These are phyloP conservation scores for Aurelia sp. DNA, from an alignment of 30 jellyfish, hydroid and myxozoan species.

Conservation along the genomic window DNA sequence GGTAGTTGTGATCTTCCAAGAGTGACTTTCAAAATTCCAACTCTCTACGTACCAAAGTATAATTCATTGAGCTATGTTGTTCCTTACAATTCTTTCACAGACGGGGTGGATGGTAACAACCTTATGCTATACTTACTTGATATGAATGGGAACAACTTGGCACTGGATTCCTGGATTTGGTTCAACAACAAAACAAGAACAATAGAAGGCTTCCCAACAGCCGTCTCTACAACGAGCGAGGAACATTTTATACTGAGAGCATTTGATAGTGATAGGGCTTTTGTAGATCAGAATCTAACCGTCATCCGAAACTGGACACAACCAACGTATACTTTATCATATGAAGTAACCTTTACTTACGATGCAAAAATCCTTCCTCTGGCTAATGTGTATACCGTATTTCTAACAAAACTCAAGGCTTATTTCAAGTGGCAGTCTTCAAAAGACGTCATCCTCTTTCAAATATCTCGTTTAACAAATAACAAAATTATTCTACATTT, in stretches of 20 bases:
- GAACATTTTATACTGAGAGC: slow-evolving; percentile 55
- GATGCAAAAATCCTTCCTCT: slow-evolving; percentile 11
- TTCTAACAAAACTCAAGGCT: slow-evolving; percentile 40
- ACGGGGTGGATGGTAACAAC: slow-evolving; percentile 52
- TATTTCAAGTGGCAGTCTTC: slow-evolving; percentile 47
- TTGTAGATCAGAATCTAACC: slow-evolving; percentile 63
- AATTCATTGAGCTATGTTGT: slow-evolving; percentile 51
- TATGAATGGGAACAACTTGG: slow-evolving; percentile 46
- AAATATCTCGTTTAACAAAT: slow-evolving; percentile 30
- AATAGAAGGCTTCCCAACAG: slow-evolving; percentile 83
- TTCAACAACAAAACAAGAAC: slow-evolving; percentile 52
- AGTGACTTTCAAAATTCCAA: slow-evolving; percentile 70
- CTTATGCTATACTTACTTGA: slow-evolving; percentile 27
- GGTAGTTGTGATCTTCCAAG: slow-evolving; percentile 78
- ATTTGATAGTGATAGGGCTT: slow-evolving; percentile 49
- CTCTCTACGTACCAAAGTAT: slow-evolving; percentile 59
- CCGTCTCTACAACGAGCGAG: slow-evolving; percentile 6
- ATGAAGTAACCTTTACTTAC: slow-evolving; percentile 34
- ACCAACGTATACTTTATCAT: slow-evolving; percentile 63
- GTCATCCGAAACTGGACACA: slow-evolving; percentile 29
- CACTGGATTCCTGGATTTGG: slow-evolving; percentile 76
- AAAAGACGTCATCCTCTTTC: slow-evolving; percentile 39
- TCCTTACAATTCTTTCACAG: slow-evolving; percentile 67
- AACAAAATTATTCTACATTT: slow-evolving; percentile 34
- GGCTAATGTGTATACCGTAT: slow-evolving; percentile 34